Base-by-base conservation (phyloP, 1,140 invertebrate genomes). In the Medauroidea extradentata region DNA sequence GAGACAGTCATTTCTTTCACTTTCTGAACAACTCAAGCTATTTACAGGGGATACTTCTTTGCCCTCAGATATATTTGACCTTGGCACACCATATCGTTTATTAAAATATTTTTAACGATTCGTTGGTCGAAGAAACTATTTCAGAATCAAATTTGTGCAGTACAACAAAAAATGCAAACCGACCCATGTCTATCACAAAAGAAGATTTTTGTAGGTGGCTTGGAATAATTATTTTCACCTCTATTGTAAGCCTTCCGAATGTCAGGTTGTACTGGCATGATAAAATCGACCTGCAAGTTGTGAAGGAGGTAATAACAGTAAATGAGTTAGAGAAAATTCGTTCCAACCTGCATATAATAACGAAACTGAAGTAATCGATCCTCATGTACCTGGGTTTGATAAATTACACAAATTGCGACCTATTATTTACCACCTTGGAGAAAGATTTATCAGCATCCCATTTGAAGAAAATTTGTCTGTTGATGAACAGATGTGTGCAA, bases 371-470 rank as follows among this genome's bases (percentile, higher is more conserved):
- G 24, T 46, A 4, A 56, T 63, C 29, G 63, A 64, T 24, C 44
- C 44, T 25, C 44, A 46, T 7, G 24, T 11, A 19, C 5, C n/a
- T 46, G 44, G 44, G 44, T 46, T 19, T 46, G 44, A 46, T 13
- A 65, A 68, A 56, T 59, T 73, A 42, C 65, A 65, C 66, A 72
- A 72, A 66, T 69, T 75, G 57, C 62, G 67, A 60, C 70, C 70
- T 57, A 59, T 72, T 60, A 68, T 73, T 48, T 61, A 72, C 62
- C 62, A 67, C 52, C 63, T 75, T 53, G 71, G 70, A 65, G 61
- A 67, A 49, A 69, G 64, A 43, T 73, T 73, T 71, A 63, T 64
- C 27, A 63, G 62, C 62, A 62, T 70, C 43, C 65, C 69, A 64
- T 67, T 71, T 61, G 64, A 69, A 38, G 64, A 68, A 65, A 50